phyloP scores from a whole-genome alignment of 2,888 invertebrate species.

The Lissocephala sabroskyi region DNA sequence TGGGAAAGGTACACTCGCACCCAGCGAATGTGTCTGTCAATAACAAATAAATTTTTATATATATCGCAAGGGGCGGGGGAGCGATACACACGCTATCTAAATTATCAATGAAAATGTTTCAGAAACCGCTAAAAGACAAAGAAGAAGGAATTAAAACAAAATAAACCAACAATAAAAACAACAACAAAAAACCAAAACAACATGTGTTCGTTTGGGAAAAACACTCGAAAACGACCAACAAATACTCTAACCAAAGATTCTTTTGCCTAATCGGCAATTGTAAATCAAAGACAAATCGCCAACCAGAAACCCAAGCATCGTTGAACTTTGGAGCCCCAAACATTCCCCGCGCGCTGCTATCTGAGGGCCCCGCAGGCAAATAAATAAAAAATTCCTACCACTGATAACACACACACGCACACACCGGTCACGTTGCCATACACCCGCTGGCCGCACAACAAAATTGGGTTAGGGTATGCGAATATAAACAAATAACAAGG shows the following conservation, averaged over 20 bases:
- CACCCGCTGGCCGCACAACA: too few species aligned
- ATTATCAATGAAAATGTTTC: conserved; percentile 47
- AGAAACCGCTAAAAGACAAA: conserved; percentile 18
- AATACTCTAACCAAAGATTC: too few species aligned
- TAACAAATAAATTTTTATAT: neutral
- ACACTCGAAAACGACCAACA: too few species aligned
- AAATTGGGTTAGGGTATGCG: too few species aligned
- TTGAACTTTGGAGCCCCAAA: neutral
- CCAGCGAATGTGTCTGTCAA: neutral
- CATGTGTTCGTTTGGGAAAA: conserved; percentile 33
- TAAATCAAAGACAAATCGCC: conserved; percentile 4
- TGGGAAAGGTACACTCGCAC: neutral
- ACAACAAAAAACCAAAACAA: conserved; percentile 16
- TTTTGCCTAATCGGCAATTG: too few species aligned
- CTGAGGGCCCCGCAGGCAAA: too few species aligned
- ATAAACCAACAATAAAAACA: conserved; percentile 20
- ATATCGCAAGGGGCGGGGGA: conserved; percentile 10
- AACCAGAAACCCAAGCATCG: conserved; percentile 4
- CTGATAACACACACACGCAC: too few species aligned
- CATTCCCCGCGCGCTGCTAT: conserved; percentile 1
- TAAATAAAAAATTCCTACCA: conserved; percentile 19
- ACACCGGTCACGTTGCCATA: too few species aligned
- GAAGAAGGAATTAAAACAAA: conserved; percentile 12
- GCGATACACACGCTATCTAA: conserved; percentile 36
- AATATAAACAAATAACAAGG: too few species aligned